phyloP scores from a whole-genome alignment of 2,888 invertebrate genomes.

The Agrotis puta region DNA sequence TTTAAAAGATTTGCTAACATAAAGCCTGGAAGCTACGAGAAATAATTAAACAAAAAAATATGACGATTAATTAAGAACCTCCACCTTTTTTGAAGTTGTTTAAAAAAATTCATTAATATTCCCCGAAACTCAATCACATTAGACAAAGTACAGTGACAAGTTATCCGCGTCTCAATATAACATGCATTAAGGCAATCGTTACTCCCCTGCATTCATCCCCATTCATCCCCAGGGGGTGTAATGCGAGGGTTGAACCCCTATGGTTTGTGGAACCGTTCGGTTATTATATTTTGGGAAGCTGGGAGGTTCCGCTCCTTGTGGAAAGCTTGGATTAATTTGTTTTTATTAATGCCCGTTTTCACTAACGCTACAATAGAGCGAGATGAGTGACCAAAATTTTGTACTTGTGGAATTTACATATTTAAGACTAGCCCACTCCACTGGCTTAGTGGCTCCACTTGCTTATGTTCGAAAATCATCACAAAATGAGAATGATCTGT shows the following conservation, averaged over 20 bases:
- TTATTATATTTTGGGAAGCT: conserved; percentile 54
- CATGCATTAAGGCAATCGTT: conserved; percentile 78
- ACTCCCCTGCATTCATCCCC: conserved; percentile 55
- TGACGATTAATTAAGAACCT: not conserved
- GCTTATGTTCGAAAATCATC: too few species aligned
- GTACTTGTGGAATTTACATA: too few species aligned
- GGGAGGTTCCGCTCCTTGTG: conserved; percentile 24
- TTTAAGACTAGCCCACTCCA: too few species aligned
- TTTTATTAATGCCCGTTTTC: not conserved
- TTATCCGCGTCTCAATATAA: conserved; percentile 70
- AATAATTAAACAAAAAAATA: not conserved
- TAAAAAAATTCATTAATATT: not conserved
- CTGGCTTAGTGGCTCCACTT: too few species aligned
- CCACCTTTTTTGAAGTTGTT: not conserved
- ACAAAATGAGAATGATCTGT: too few species aligned
- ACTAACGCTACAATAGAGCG: not conserved
- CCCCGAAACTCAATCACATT: conserved; percentile 48
- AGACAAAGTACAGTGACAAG: conserved; percentile 35
- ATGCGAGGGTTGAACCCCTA: conserved; percentile 57
- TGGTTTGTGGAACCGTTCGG: conserved; percentile 37
- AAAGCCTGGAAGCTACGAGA: too few species aligned
- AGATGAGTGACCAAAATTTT: too few species aligned
- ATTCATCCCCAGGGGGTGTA: conserved; percentile 38
- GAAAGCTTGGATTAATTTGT: conserved; percentile 42
- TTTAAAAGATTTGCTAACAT: too few species aligned